Evolutionary conservation across 1,140 invertebrate species (phyloP).

Genomic region (Drosophila micromelanica): DNA sequence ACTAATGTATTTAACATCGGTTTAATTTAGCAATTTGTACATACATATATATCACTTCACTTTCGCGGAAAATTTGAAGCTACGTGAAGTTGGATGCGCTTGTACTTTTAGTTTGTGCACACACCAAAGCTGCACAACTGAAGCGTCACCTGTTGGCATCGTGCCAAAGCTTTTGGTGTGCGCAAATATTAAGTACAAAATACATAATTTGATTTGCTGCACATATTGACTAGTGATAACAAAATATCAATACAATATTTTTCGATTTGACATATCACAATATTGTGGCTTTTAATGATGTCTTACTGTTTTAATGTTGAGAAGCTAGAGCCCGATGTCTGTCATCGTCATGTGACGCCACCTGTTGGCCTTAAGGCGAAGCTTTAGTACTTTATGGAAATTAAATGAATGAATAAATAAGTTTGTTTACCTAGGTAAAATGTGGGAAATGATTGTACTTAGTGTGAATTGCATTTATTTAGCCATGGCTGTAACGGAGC

Average conservation of each 20-base stretch:
- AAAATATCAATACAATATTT: no score
- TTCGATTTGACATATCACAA: no score
- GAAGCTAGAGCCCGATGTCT: no score
- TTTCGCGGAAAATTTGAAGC: neutral
- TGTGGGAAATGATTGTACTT: neutral
- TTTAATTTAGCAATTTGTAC: neutral
- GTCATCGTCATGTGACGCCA: neutral
- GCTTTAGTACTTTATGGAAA: neutral
- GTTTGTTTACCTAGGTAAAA: neutral
- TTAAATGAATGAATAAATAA: neutral
- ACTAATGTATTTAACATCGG: no score
- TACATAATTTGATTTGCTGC: neutral
- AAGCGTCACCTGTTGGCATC: neutral
- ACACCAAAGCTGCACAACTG: neutral
- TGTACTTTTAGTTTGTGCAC: neutral
- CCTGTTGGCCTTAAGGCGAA: neutral
- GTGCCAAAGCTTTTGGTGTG: neutral
- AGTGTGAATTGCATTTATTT: conserved; percentile 15
- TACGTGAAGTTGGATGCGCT: conserved; percentile 5
- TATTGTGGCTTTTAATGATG: no score
- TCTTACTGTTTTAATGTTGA: no score
- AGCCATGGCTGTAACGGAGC: conserved; percentile 1
- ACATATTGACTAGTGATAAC: no score
- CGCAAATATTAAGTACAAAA: neutral
- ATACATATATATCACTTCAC: neutral